Base-by-base conservation (phyloP, 1,140 invertebrate genomes). In the Bicyclus anynana region DNA sequence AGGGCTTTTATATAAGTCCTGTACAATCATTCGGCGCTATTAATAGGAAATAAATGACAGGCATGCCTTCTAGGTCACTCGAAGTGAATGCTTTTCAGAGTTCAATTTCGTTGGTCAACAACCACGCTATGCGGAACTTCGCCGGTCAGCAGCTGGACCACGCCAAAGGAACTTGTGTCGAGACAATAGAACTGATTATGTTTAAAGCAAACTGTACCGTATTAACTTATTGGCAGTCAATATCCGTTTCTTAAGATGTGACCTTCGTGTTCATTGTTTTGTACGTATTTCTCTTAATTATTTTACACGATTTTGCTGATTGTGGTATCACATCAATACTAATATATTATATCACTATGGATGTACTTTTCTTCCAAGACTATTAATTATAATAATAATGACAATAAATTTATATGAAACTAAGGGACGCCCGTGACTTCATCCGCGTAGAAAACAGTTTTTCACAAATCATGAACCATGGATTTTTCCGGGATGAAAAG, bases 1-100 rank as follows among this genome's bases (percentile, higher is more conserved):
- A 69, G 69, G 66, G 66, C 72, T 78, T 84, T 87, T 85, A 85
- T 84, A 85, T 58, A 55, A 59, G 61, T 78, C 74, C 72, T 71
- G 74, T 59, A 72, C 77, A 77, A 72, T 82, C 70, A 64, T 74
- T 80, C 55, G 55, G 63, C 62, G 65, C 73, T 83, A 74, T 71
- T 79, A 84, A 84, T 80, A 87, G 84, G 84, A 87, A 87, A 81
- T 84, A 78, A 82, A 69, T 72, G 74, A 76, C 72, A 79, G 62
- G 59, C 64, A 64, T 59, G 63, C 64, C 70, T 63, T 78, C 74
- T 83, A 87, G 81, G 84, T 82, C 81, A 84, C 63, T 61, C 49
- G 44, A 64, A 65, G 58, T 61, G 69, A 80, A 74, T 72, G 73
- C 73, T 83, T 82, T 82, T 83, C 72, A 77, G 71, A 78, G 72